Percentiles rank a stretch among this genome's conserved stretches.
These are phyloP conservation scores for Kryphioiulus occultus DNA, from an alignment of 2,888 invertebrate species.

Conservation along the genomic window DNA sequence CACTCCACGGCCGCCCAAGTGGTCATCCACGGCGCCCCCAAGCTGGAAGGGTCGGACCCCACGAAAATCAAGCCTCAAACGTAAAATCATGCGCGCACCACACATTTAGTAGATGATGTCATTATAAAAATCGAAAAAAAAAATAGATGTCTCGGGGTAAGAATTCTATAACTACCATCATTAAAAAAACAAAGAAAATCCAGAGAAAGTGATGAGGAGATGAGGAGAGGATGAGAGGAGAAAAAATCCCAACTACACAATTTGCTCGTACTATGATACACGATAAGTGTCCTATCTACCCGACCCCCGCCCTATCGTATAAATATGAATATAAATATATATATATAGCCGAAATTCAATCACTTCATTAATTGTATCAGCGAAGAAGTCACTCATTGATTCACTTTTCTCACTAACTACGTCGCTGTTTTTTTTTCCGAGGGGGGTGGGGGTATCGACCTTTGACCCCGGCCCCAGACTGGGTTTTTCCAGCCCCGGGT, in stretches of 20 bases:
- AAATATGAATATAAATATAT: background rate
- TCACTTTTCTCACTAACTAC: background rate
- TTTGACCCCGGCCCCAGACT: background rate
- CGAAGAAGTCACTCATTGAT: background rate
- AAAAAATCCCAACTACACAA: background rate
- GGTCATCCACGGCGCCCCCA: constrained; percentile 12
- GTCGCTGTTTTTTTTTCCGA: background rate
- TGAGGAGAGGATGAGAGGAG: too few relatives aligned
- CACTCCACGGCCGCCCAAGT: constrained; percentile 41
- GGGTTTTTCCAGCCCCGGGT: background rate
- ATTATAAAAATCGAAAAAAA: background rate
- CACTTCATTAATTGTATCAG: constrained; percentile 27
- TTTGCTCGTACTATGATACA: constrained; percentile 31
- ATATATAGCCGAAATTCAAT: background rate
- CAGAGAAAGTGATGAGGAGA: background rate
- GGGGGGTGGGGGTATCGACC: background rate
- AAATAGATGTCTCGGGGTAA: constrained; percentile 41
- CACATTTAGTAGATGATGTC: constrained; percentile 27
- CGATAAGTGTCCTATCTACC: constrained; percentile 35
- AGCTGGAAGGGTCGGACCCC: constrained; percentile 47
- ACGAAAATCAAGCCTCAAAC: constrained; percentile 51
- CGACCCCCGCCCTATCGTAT: background rate
- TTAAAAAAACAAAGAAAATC: background rate
- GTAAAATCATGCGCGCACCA: constrained; percentile 47
- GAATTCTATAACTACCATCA: constrained; percentile 13